phyloP scores from a whole-genome alignment of 2,113 vertebrate genomes.

The Rhodinocichla rosea region DNA sequence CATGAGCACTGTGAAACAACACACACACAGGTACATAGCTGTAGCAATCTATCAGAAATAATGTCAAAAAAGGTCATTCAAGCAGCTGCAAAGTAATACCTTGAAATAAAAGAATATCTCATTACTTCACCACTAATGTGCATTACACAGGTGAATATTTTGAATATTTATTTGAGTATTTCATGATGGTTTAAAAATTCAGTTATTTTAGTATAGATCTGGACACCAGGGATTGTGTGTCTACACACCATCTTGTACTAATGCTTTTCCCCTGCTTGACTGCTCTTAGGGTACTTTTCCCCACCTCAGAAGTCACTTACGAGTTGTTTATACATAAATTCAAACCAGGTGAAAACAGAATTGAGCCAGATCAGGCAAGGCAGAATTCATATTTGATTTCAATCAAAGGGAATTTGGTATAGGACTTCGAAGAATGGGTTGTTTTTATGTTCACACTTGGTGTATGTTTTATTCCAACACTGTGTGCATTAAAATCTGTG shows the following conservation, averaged over 20 bases:
- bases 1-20: background rate
- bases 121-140: background rate
- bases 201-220: background rate
- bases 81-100: background rate
- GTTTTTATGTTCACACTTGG: background rate
- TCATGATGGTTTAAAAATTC: background rate
- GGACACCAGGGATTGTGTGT: background rate
- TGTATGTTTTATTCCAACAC: background rate
- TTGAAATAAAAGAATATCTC: background rate
- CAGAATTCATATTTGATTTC: background rate
- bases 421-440: background rate
- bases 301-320: background rate
- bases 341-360: background rate
- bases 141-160: background rate
- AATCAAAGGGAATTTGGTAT: background rate
- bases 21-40: background rate
- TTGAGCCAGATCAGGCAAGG: background rate
- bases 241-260: background rate
- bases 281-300: background rate
- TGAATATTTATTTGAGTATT: background rate
- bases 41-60: background rate
- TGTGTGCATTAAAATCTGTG: background rate
- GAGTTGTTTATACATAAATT: background rate
- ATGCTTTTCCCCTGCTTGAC: background rate
- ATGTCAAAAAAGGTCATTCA: background rate